phyloP scores from a whole-genome alignment of 2,113 vertebrate species.

The Gracilinanus agilis region DNA sequence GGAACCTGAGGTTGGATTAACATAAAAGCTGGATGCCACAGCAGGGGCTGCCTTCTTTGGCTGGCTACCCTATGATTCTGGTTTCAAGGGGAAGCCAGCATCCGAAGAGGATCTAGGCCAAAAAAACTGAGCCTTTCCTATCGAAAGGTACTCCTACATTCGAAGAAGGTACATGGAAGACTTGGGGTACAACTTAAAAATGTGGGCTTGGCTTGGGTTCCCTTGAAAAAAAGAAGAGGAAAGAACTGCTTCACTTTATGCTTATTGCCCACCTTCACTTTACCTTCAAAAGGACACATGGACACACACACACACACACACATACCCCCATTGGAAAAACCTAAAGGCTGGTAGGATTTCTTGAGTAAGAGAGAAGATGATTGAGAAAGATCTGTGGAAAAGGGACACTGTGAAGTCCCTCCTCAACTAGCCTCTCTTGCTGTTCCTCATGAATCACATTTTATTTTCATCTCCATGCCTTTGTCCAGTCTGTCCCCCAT shows the following conservation, averaged over 20 bases:
- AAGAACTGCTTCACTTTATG: neutral
- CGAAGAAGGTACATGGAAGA: neutral
- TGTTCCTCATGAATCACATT: neutral
- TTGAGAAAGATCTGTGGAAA: neutral
- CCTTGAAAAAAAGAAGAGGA: neutral
- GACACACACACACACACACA: too few relatives aligned
- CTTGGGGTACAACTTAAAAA: neutral
- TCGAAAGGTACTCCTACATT: neutral
- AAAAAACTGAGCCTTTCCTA: conserved; percentile 52
- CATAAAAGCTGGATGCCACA: conserved; percentile 88
- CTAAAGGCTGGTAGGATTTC: neutral
- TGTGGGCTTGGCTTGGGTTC: fast-evolving
- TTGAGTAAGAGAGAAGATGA: neutral
- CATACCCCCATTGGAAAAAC: too few relatives aligned
- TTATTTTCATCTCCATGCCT: neutral
- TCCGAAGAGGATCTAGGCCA: conserved; percentile 76
- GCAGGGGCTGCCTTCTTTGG: conserved; percentile 83
- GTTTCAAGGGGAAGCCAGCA: conserved; percentile 84
- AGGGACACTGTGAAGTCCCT: neutral
- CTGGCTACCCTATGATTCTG: conserved; percentile 83
- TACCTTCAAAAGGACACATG: neutral
- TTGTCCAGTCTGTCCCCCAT: neutral
- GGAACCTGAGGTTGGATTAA: conserved; percentile 87
- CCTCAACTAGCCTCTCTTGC: neutral
- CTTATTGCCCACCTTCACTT: neutral